Percentiles rank a stretch among this genome's conserved stretches.
Evolutionary conservation across 2,888 invertebrate species (phyloP).

Genomic region (Mimumesa dahlbomi): DNA sequence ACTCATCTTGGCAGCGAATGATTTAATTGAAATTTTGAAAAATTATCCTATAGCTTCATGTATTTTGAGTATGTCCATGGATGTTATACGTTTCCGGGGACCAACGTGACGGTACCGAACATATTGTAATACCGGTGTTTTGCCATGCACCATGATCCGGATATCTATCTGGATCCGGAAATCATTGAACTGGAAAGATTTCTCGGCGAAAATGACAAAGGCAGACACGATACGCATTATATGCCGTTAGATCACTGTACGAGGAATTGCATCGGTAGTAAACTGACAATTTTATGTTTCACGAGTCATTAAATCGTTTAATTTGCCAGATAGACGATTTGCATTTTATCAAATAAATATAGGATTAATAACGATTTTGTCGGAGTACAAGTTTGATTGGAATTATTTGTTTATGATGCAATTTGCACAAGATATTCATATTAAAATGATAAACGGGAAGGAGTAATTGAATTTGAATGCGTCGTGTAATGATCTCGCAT

Average conservation of each 20-base stretch:
- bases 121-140: slow-evolving; percentile 60
- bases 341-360: slow-evolving; percentile 76
- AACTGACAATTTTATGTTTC: neutral
- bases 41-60: slow-evolving; percentile 78
- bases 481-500: too few relatives aligned
- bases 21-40: slow-evolving; percentile 79
- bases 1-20: too few relatives aligned
- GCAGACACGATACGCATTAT: slow-evolving; percentile 65
- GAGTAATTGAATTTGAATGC: neutral
- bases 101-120: slow-evolving; percentile 64
- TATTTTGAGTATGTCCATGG: slow-evolving; percentile 68
- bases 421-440: neutral
- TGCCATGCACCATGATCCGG: slow-evolving; percentile 64
- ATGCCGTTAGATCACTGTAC: slow-evolving; percentile 75
- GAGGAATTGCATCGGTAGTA: slow-evolving; percentile 74
- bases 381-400: slow-evolving; percentile 65
- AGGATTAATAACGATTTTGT: slow-evolving; percentile 75
- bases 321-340: slow-evolving; percentile 65
- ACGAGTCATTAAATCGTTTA: neutral
- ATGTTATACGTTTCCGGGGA: slow-evolving; percentile 62
- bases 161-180: slow-evolving; percentile 68
- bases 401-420: neutral
- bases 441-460: neutral
- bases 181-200: slow-evolving; percentile 72
- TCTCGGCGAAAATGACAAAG: slow-evolving; percentile 53